These are phyloP conservation scores for Iguana delicatissima DNA, from an alignment of 2,797 vertebrate genomes.

Conservation along the genomic window DNA sequence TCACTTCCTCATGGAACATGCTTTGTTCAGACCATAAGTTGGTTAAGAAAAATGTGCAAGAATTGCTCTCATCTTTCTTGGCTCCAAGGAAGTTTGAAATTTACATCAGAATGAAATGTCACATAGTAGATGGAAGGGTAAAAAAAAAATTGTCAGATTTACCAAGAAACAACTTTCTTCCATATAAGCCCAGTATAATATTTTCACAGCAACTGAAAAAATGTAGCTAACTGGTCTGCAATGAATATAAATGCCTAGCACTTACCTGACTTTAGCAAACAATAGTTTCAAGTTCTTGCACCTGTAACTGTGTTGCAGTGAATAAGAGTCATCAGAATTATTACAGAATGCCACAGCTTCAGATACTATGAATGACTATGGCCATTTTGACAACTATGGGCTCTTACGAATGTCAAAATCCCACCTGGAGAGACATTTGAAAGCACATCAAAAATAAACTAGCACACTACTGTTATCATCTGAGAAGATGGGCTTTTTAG, in stretches of 20 bases:
- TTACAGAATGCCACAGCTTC: not conserved
- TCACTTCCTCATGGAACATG: constrained; percentile 44
- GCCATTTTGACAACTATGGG: not conserved
- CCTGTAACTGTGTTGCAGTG: not conserved
- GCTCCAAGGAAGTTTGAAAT: constrained; percentile 46
- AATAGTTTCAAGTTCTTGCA: not conserved
- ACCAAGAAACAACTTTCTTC: not conserved
- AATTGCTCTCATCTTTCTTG: constrained; percentile 46
- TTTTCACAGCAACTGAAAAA: constrained; percentile 14
- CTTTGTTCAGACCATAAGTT: constrained; percentile 40
- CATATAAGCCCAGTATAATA: constrained; percentile 8
- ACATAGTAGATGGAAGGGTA: constrained; percentile 19
- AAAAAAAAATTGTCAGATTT: too few relatives aligned
- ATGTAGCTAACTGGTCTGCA: constrained; percentile 6
- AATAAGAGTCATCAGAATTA: not conserved
- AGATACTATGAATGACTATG: not conserved
- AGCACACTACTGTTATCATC: not conserved
- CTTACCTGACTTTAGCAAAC: not conserved
- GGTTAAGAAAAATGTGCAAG: constrained; percentile 60
- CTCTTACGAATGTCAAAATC: not conserved
- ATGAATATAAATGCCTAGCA: constrained; percentile 2
- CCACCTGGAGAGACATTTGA: not conserved
- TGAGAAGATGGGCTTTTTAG: not conserved
- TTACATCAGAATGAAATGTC: constrained; percentile 50
- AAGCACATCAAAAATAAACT: not conserved